phyloP scores from a whole-genome alignment of 2,888 invertebrate species.

The Drosophila eohydei region DNA sequence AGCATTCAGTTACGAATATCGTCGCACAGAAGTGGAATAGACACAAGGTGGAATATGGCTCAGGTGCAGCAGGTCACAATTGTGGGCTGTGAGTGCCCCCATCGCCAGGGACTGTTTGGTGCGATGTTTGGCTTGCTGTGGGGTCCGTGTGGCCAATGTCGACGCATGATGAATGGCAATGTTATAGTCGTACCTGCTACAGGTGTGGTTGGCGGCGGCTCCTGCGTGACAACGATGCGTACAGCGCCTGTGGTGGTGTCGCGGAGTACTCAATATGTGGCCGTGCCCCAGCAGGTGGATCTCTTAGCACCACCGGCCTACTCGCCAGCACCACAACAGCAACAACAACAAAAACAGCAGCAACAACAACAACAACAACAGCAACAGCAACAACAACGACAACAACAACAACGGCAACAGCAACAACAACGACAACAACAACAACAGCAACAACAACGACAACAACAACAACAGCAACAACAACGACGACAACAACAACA shows the following conservation, averaged over 20 bases:
- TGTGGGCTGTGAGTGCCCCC: conserved; percentile 10
- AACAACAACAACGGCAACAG: too few species aligned
- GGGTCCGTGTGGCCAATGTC: conserved; percentile 25
- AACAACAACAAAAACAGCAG: not conserved
- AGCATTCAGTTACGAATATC: conserved; percentile 5
- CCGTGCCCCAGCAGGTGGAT: not conserved
- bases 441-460: too few species aligned
- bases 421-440: too few species aligned
- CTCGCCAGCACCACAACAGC: not conserved
- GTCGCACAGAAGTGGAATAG: not conserved
- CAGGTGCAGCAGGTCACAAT: conserved; percentile 19
- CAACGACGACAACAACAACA: too few species aligned
- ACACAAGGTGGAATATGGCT: not conserved
- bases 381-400: too few species aligned
- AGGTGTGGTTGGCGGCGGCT: not conserved
- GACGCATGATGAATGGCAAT: not conserved
- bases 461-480: too few species aligned
- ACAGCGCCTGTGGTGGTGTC: not conserved
- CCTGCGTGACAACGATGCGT: not conserved
- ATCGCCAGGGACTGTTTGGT: conserved; percentile 14
- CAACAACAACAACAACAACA: not conserved
- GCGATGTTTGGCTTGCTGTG: conserved; percentile 12
- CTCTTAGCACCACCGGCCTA: not conserved
- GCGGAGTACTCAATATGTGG: conserved; percentile 4
- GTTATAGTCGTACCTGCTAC: conserved; percentile 11